A percentile compares a stretch with the other conserved stretches of the same genome.
phyloP scores from a whole-genome alignment of 2,797 vertebrate species.

The Tragelaphus oryx region DNA sequence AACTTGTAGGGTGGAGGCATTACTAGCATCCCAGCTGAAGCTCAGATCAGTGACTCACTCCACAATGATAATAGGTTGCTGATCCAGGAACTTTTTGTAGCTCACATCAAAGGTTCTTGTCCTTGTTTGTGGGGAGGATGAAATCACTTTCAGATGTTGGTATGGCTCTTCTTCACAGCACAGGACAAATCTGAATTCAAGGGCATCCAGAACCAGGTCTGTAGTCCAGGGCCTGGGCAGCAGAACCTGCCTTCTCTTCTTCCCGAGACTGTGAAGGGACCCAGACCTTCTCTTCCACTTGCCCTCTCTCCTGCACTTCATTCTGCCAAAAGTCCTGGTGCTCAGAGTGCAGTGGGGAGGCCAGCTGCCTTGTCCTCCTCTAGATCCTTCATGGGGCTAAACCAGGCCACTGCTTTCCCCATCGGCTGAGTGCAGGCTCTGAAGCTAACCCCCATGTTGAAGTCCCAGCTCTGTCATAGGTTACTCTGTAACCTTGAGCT shows the following conservation, averaged over 20 bases:
- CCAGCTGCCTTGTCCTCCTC: not conserved
- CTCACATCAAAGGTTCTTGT: slow-evolving; percentile 78
- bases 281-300: not conserved
- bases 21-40: slow-evolving; percentile 5
- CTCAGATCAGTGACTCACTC: slow-evolving; percentile 53
- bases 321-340: fast-evolving
- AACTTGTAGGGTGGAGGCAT: not conserved
- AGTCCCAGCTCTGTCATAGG: fast-evolving
- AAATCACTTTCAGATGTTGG: slow-evolving; percentile 84
- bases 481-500: not conserved
- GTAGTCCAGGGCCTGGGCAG: not conserved
- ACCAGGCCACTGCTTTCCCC: not conserved
- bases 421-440: not conserved
- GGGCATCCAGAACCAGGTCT: not conserved
- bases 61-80: slow-evolving; percentile 79
- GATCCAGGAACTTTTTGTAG: slow-evolving; percentile 89
- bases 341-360: fast-evolving
- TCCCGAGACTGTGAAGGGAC: not conserved
- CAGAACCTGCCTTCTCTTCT: not conserved
- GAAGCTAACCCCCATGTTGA: not conserved
- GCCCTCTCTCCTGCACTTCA: not conserved
- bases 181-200: not conserved
- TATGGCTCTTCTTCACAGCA: slow-evolving; percentile 2
- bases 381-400: not conserved
- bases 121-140: slow-evolving; percentile 67